Evolutionary conservation across 2,888 invertebrate species (phyloP).

Genomic region (Homarus gammarus): DNA sequence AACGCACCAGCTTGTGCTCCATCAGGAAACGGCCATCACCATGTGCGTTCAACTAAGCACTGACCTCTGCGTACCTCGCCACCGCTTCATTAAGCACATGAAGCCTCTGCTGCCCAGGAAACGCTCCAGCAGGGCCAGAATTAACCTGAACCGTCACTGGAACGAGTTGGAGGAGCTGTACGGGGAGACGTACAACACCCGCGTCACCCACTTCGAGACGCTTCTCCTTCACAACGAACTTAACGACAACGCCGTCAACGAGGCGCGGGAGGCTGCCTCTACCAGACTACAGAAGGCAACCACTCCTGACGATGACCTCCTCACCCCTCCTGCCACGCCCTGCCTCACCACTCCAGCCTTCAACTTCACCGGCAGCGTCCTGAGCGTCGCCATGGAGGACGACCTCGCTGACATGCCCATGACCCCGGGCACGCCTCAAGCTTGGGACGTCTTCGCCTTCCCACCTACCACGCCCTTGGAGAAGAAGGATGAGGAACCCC

Average conservation of each 20-base stretch:
- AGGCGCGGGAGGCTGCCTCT: constrained; percentile 52
- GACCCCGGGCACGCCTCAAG: constrained; percentile 39
- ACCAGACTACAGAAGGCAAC: not conserved
- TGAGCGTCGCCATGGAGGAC: not conserved
- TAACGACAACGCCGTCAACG: constrained; percentile 68
- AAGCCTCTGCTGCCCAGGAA: constrained; percentile 67
- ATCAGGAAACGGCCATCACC: constrained; percentile 1
- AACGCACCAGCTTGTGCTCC: constrained; percentile 40
- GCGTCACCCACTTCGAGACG: constrained; percentile 57
- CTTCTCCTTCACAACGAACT: constrained; percentile 63
- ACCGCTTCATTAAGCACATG: constrained; percentile 54
- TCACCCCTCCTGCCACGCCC: constrained; percentile 57
- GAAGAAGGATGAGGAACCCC: no score
- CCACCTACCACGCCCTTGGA: constrained; percentile 15
- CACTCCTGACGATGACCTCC: constrained; percentile 7
- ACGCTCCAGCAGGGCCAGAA: constrained; percentile 63
- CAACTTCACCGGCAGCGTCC: constrained; percentile 2
- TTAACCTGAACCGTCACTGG: constrained; percentile 73
- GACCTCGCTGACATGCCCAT: constrained; percentile 41
- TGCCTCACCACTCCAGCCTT: not conserved
- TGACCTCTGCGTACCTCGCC: constrained; percentile 46
- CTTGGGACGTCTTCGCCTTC: constrained; percentile 64
- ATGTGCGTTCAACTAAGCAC: constrained; percentile 65
- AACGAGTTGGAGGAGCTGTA: constrained; percentile 73
- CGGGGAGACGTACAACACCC: not conserved